These are phyloP conservation scores for Anomalospiza imberbis DNA, from an alignment of 2,797 vertebrate species.

Conservation along the genomic window DNA sequence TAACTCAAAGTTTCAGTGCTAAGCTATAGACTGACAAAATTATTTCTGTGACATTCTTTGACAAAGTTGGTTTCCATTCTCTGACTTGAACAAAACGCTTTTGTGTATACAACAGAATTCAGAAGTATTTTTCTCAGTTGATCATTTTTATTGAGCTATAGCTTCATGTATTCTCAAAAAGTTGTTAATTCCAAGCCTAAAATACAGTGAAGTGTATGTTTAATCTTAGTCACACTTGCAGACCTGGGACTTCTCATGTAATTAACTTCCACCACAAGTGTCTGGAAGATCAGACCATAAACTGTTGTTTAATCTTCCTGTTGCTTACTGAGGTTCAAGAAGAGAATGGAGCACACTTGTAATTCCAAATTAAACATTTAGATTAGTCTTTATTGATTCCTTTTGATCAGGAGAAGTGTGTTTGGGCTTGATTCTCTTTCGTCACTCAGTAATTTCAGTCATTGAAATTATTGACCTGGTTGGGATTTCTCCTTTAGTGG, in stretches of 20 bases:
- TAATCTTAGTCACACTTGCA: background rate
- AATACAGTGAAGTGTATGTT: background rate
- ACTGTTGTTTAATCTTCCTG: background rate
- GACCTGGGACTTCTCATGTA: background rate
- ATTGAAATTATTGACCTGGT: background rate
- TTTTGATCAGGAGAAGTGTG: conserved; percentile 19
- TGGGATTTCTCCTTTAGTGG: background rate
- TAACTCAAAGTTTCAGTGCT: background rate
- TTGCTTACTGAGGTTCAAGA: background rate
- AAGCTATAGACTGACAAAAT: background rate
- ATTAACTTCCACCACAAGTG: background rate
- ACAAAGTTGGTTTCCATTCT: background rate
- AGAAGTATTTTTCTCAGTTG: background rate
- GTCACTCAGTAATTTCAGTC: background rate
- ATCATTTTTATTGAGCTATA: background rate
- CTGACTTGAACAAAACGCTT: background rate
- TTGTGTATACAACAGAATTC: background rate
- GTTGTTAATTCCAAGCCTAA: background rate
- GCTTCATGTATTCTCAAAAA: background rate
- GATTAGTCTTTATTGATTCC: conserved; percentile 28
- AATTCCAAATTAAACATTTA: conserved; percentile 39
- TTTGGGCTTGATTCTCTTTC: background rate
- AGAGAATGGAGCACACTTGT: background rate
- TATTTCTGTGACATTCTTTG: background rate
- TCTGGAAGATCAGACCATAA: conserved; percentile 6